phyloP scores from a whole-genome alignment of 92 coral and sea anemone genomes.

The Epizoanthus rinbou region DNA sequence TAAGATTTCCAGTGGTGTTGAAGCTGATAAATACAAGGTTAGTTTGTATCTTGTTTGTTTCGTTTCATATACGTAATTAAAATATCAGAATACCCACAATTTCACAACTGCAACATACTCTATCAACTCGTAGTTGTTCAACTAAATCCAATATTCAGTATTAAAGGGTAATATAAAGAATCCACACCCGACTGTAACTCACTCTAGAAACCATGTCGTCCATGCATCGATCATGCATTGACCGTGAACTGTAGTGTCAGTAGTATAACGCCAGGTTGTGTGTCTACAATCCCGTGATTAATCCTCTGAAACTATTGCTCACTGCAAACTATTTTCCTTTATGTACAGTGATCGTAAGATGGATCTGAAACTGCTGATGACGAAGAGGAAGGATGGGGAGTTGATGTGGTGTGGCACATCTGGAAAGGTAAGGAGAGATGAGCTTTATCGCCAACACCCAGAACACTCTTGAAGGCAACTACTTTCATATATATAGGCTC shows the following conservation, averaged over 20 bases:
- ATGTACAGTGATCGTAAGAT: constrained; percentile 84
- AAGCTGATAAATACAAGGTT: constrained; percentile 87
- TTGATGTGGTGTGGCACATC: constrained; percentile 99
- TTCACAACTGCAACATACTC: no score
- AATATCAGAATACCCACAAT: neutral
- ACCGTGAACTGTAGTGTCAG: no score
- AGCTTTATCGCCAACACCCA: neutral
- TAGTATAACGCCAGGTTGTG: no score
- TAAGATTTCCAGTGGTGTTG: constrained; percentile 76
- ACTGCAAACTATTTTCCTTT: neutral
- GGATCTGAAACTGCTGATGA: constrained; percentile 88
- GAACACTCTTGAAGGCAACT: neutral
- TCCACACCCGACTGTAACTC: no score
- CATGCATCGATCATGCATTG: no score
- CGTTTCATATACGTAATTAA: neutral
- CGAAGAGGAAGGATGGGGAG: constrained; percentile 95
- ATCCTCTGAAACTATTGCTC: constrained; percentile 31
- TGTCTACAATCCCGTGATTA: constrained; percentile 23
- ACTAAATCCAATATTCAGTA: no score
- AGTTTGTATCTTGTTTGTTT: neutral
- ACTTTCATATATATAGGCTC: neutral
- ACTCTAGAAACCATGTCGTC: no score
- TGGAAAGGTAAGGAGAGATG: constrained; percentile 71
- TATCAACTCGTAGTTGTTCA: neutral
- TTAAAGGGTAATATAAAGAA: no score